Percentiles rank a stretch among this genome's conserved stretches.
phyloP scores from a whole-genome alignment of 2,888 invertebrate species.

The Melangyna quadrimaculata region DNA sequence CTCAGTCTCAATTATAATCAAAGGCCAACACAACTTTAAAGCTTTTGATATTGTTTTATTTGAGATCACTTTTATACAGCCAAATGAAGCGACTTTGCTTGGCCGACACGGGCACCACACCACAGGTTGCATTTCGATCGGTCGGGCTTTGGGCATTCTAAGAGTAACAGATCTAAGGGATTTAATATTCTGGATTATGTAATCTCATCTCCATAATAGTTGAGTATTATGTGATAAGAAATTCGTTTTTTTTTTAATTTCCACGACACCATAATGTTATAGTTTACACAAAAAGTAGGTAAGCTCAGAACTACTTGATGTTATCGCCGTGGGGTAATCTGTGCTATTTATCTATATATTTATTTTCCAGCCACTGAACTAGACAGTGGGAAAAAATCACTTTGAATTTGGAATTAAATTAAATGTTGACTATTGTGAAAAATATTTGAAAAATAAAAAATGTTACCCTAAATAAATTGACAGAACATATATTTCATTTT shows the following conservation, averaged over 20 bases:
- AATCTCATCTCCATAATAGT: neutral
- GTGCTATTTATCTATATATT: neutral
- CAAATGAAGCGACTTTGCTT: too few species aligned
- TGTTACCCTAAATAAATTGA: too few species aligned
- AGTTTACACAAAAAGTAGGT: conserved; percentile 1
- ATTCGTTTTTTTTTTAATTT: neutral
- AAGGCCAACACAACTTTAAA: neutral
- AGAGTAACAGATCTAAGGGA: conserved; percentile 25
- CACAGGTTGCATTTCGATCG: neutral
- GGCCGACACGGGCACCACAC: too few species aligned
- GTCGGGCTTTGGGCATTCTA: neutral
- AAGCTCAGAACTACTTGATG: neutral
- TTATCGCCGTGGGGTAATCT: neutral
- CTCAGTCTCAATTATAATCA: neutral
- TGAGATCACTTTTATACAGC: neutral
- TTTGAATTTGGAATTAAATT: neutral
- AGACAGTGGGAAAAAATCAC: neutral
- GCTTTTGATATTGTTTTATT: neutral
- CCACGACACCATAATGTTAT: neutral
- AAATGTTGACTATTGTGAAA: too few species aligned
- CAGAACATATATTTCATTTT: too few species aligned
- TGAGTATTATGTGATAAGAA: conserved; percentile 21
- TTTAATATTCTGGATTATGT: conserved; percentile 29
- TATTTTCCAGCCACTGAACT: neutral
- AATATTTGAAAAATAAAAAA: too few species aligned